A percentile compares a stretch with the other conserved stretches of the same genome.
Conservation (phyloP, 2,888 invertebrate species). For the Scaeva pyrastri region DNA sequence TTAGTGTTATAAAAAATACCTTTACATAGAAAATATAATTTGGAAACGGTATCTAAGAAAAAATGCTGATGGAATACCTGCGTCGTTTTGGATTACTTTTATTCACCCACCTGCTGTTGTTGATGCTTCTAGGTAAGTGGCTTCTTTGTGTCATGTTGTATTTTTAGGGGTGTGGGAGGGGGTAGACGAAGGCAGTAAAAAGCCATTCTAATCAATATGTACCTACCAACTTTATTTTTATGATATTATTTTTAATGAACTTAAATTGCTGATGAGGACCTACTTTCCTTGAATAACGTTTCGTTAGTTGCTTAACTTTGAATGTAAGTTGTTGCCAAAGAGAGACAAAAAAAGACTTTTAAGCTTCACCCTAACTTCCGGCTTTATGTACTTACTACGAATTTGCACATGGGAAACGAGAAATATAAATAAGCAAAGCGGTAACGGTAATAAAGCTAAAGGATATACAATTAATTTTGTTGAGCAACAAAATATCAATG, state of each 20-base stretch:
- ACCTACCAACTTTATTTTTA: constrained; percentile 33
- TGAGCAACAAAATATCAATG: neutral
- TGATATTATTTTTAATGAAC: constrained; percentile 23
- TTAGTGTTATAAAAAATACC: constrained; percentile 59
- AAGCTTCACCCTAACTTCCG: neutral
- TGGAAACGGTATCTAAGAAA: constrained; percentile 28
- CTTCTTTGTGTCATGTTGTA: neutral
- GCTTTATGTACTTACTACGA: too few species aligned
- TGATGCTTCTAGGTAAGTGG: constrained; percentile 81
- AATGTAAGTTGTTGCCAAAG: neutral
- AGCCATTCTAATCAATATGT: constrained; percentile 65
- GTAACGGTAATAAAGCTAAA: neutral
- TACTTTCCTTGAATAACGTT: neutral
- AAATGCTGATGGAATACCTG: constrained; percentile 81
- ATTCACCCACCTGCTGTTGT: constrained; percentile 80
- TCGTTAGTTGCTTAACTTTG: neutral
- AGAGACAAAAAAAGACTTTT: neutral
- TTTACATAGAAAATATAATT: constrained; percentile 42
- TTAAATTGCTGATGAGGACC: neutral
- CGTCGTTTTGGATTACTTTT: constrained; percentile 79
- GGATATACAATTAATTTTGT: neutral
- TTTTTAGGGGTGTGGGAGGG: neutral
- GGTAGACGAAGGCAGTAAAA: neutral
- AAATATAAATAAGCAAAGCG: neutral
- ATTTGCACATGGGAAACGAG: neutral